Evolutionary conservation across 1,140 invertebrate genomes (phyloP).

Genomic region (Wiebesia pumilae): DNA sequence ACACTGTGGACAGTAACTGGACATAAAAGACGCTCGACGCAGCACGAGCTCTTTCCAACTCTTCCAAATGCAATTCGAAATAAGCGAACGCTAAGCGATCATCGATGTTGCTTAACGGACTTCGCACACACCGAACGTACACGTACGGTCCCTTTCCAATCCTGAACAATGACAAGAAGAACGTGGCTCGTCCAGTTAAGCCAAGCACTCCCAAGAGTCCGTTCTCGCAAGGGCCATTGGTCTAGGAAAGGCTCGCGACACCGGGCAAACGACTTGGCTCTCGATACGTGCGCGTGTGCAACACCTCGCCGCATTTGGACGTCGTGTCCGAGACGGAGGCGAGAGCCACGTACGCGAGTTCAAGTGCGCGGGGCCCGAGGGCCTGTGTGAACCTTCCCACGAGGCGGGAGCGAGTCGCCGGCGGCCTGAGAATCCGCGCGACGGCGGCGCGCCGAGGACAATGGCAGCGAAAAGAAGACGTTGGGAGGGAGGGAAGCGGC

Average conservation of each 20-base stretch:
- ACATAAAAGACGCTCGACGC: constrained; percentile 33
- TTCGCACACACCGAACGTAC: no score
- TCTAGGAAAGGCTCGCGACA: not conserved
- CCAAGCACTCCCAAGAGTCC: no score
- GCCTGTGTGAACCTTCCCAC: constrained; percentile 74
- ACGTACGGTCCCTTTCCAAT: not conserved
- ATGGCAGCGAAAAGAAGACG: constrained; percentile 34
- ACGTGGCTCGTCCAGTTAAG: not conserved
- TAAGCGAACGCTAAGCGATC: no score
- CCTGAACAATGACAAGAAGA: not conserved
- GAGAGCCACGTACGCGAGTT: constrained; percentile 19
- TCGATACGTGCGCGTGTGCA: not conserved
- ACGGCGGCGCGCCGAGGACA: not conserved
- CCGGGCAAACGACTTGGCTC: not conserved
- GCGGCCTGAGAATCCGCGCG: constrained; percentile 39
- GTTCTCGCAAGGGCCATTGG: no score
- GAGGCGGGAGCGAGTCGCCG: constrained; percentile 65
- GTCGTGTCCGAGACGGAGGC: not conserved
- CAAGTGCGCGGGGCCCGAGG: constrained; percentile 34
- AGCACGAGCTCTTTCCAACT: no score
- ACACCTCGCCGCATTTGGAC: not conserved
- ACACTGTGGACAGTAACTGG: not conserved
- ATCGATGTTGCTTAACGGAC: no score
- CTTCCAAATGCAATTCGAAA: no score
- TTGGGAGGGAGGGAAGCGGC: constrained; percentile 33